Conservation (phyloP, 2,113 vertebrate genomes). For the Eulacestoma nigropectus region DNA sequence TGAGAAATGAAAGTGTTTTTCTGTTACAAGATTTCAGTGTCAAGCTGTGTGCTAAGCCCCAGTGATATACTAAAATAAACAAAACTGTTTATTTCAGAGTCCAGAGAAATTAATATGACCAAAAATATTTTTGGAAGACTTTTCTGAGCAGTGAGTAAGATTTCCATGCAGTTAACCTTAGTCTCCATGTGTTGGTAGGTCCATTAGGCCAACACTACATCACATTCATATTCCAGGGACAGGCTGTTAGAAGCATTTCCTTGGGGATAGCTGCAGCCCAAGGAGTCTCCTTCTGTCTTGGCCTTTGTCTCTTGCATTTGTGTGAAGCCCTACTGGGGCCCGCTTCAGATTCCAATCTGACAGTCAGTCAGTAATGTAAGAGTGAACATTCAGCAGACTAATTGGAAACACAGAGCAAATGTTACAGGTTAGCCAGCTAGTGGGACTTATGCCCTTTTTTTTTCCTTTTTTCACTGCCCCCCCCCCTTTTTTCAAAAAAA, state of each 20-base stretch:
- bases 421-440: constrained; percentile 28
- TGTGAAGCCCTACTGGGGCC: neutral
- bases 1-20: neutral
- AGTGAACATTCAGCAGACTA: neutral
- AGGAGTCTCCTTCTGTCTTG: constrained; percentile 28
- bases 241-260: neutral
- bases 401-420: constrained; percentile 59
- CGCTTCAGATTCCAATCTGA: constrained; percentile 16
- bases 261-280: neutral
- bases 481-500: too few relatives aligned
- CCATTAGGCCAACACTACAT: neutral
- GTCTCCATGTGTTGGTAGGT: neutral
- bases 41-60: constrained; percentile 1
- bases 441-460: neutral
- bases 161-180: neutral
- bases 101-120: neutral
- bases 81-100: neutral
- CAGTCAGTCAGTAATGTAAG: constrained; percentile 27
- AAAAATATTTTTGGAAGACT: constrained; percentile 25
- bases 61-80: constrained; percentile 24
- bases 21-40: neutral
- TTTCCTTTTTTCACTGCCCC: rapidly evolving
- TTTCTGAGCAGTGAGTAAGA: neutral
- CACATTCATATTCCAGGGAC: neutral
- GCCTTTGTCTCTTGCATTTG: constrained; percentile 24